Percentiles rank a stretch among this genome's conserved stretches.
phyloP scores from a whole-genome alignment of 1,140 invertebrate genomes.

The Papilio machaon region DNA sequence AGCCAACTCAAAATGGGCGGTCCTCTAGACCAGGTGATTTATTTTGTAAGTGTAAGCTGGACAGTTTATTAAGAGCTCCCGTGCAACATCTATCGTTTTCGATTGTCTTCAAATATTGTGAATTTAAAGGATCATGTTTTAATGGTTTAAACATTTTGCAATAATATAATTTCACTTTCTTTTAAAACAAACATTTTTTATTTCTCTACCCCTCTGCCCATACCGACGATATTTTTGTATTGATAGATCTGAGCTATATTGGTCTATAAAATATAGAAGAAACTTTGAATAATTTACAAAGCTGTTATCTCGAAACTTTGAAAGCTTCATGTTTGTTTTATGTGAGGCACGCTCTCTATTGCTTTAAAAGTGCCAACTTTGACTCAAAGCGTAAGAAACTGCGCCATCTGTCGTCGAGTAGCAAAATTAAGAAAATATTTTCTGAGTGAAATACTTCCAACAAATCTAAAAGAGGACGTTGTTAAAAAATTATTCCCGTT shows the following conservation, averaged over 20 bases:
- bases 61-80: conserved; percentile 43
- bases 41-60: conserved; percentile 59
- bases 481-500: not conserved
- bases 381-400: not conserved
- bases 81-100: not conserved
- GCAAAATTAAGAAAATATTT: conserved; percentile 34
- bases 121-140: not conserved
- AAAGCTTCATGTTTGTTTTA: not conserved
- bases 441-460: not conserved
- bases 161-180: not conserved
- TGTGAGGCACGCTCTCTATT: conserved; percentile 1
- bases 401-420: conserved; percentile 64
- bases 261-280: not conserved
- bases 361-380: not conserved
- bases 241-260: not conserved
- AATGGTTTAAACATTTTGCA: not conserved
- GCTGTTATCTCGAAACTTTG: too few species aligned
- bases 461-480: conserved; percentile 7
- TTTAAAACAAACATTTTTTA: not conserved
- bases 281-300: not conserved
- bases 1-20: conserved; percentile 70
- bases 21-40: conserved; percentile 71
- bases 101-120: not conserved
- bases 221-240: not conserved
- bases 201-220: not conserved